phyloP scores from a whole-genome alignment of 2,113 vertebrate species.

The Pterocles burchelli region DNA sequence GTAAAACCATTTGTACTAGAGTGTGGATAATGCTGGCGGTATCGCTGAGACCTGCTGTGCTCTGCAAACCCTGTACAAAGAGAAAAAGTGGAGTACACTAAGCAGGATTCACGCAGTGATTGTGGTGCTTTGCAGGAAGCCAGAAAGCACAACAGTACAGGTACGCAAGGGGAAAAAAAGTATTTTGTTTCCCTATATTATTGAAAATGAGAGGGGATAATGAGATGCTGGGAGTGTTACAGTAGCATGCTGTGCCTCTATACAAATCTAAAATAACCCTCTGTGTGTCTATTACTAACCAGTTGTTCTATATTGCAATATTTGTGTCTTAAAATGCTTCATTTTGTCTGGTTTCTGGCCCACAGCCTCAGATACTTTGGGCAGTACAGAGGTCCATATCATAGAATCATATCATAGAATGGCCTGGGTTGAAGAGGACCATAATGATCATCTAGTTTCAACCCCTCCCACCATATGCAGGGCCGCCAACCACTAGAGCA shows the following conservation, averaged over 20 bases:
- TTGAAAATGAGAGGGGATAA: neutral
- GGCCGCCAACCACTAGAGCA: too few relatives aligned
- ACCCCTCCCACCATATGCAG: too few relatives aligned
- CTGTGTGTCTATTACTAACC: neutral
- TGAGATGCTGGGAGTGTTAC: accelerated
- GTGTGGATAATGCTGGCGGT: accelerated
- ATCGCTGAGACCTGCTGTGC: neutral
- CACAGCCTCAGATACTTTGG: neutral
- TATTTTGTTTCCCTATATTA: neutral
- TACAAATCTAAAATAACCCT: neutral
- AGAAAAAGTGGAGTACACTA: neutral
- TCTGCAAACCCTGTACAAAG: accelerated
- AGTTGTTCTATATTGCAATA: neutral
- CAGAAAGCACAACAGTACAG: neutral
- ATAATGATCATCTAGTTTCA: too few relatives aligned
- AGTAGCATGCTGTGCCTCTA: accelerated
- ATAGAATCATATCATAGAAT: too few relatives aligned
- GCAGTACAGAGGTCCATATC: accelerated
- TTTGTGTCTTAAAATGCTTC: neutral
- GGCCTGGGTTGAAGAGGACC: too few relatives aligned
- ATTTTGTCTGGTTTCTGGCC: neutral
- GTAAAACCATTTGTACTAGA: neutral
- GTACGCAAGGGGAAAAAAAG: neutral
- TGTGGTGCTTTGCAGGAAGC: neutral
- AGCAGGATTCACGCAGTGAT: neutral